Evolutionary conservation across 1,140 invertebrate species (phyloP).

Genomic region (Propsilocerus akamusi): DNA sequence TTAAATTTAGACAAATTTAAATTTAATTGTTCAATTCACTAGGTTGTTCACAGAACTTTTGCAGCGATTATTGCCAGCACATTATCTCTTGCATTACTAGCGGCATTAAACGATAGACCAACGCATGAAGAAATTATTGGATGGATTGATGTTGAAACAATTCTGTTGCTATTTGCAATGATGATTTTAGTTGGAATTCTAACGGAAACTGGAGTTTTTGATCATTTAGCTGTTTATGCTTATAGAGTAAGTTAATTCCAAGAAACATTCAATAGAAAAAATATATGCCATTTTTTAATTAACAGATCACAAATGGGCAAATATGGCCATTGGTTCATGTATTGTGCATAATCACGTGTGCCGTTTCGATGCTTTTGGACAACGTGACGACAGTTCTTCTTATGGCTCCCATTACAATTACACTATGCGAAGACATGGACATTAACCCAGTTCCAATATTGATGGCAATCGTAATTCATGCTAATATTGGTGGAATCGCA

Average conservation of each 20-base stretch:
- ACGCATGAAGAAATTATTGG: conserved; percentile 38
- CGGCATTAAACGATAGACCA: conserved; percentile 42
- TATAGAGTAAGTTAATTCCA: conserved; percentile 27
- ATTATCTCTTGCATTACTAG: conserved; percentile 38
- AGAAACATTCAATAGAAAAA: not conserved
- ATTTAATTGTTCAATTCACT: conserved; percentile 6
- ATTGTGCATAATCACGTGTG: conserved; percentile 59
- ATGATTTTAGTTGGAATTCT: conserved; percentile 56
- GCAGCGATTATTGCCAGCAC: conserved; percentile 51
- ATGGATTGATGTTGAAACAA: conserved; percentile 56
- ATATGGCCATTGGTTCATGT: conserved; percentile 68
- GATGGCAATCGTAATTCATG: conserved; percentile 66
- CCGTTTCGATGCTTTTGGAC: conserved; percentile 69
- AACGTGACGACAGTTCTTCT: conserved; percentile 78
- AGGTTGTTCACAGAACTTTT: conserved; percentile 41
- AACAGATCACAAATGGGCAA: conserved; percentile 54
- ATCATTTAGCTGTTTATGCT: conserved; percentile 46
- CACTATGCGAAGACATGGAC: conserved; percentile 75
- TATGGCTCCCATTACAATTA: conserved; percentile 74
- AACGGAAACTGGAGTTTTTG: conserved; percentile 57
- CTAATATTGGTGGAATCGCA: conserved; percentile 74
- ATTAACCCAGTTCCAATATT: conserved; percentile 68
- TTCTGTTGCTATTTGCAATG: conserved; percentile 54
- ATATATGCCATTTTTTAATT: conserved; percentile 9
- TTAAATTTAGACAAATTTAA: not conserved